Conservation (phyloP, 2,888 invertebrate genomes). For the Esperia sulphurella region DNA sequence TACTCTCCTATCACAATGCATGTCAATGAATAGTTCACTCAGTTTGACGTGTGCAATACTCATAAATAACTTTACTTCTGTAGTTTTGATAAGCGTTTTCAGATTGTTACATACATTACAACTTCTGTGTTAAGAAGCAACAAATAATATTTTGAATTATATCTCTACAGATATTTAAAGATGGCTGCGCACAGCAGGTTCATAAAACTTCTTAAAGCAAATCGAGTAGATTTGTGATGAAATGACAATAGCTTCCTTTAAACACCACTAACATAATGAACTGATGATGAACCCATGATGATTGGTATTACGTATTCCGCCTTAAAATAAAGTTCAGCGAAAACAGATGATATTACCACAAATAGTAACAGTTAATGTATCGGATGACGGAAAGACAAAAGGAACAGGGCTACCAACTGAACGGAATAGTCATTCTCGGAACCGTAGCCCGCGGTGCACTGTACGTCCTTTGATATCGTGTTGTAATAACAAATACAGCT, state of each 20-base stretch:
- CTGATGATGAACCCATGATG: too few relatives aligned
- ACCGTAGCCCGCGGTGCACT: conserved; percentile 18
- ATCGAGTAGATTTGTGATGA: too few relatives aligned
- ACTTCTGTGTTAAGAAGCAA: too few relatives aligned
- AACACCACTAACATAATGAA: too few relatives aligned
- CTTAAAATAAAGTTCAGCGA: too few relatives aligned
- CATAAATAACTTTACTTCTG: not conserved
- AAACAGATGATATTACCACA: conserved; percentile 13
- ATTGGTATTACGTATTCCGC: too few relatives aligned
- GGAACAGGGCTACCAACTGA: conserved; percentile 14
- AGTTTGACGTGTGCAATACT: not conserved
- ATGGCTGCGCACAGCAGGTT: not conserved
- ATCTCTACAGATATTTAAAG: not conserved
- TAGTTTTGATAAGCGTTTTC: not conserved
- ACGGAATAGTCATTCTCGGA: conserved; percentile 26
- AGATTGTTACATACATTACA: too few relatives aligned
- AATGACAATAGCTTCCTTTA: too few relatives aligned
- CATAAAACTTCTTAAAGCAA: too few relatives aligned
- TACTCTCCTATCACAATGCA: conserved; percentile 27
- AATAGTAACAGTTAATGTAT: conserved; percentile 22
- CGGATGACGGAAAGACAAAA: conserved; percentile 28
- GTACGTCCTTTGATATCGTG: conserved; percentile 40
- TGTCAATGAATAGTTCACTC: conserved; percentile 14
- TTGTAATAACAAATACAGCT: conserved; percentile 44
- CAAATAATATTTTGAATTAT: too few relatives aligned